Percentiles rank a stretch among this genome's conserved stretches.
Evolutionary conservation across 2,888 invertebrate genomes (phyloP).

Genomic region (Idaea straminata): DNA sequence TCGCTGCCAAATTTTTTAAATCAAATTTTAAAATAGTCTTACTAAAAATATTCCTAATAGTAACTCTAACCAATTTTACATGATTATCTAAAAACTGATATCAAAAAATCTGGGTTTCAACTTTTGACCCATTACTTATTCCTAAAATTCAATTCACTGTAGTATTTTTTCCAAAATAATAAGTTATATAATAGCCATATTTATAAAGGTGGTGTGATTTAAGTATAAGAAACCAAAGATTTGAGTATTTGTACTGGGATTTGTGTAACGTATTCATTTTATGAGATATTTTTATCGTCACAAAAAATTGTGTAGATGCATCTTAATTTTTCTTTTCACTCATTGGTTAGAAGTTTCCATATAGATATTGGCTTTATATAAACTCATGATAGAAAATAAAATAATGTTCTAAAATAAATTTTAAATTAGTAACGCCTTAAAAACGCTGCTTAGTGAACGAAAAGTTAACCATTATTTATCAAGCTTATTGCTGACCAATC

Average conservation of each 20-base stretch:
- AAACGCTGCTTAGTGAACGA: neutral
- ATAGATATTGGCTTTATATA: neutral
- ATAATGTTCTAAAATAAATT: neutral
- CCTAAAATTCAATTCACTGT: no score
- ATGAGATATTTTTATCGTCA: constrained; percentile 2
- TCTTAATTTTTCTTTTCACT: neutral
- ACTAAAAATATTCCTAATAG: neutral
- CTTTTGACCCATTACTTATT: no score
- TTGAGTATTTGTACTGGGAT: constrained; percentile 39
- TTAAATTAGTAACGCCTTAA: neutral
- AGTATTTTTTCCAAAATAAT: constrained; percentile 21
- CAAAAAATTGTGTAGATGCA: neutral
- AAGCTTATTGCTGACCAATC: neutral
- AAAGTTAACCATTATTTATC: neutral
- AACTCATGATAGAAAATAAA: neutral
- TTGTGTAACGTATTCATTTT: constrained; percentile 7
- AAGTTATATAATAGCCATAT: constrained; percentile 29
- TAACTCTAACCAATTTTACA: neutral
- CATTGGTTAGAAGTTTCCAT: neutral
- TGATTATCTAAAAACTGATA: no score
- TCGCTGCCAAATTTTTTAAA: constrained; percentile 5
- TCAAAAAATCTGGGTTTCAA: no score
- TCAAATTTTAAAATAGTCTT: neutral
- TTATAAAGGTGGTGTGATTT: constrained; percentile 38
- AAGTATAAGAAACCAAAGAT: constrained; percentile 56